phyloP scores from a whole-genome alignment of 2,797 vertebrate genomes.

The Synaphobranchus kaupii region DNA sequence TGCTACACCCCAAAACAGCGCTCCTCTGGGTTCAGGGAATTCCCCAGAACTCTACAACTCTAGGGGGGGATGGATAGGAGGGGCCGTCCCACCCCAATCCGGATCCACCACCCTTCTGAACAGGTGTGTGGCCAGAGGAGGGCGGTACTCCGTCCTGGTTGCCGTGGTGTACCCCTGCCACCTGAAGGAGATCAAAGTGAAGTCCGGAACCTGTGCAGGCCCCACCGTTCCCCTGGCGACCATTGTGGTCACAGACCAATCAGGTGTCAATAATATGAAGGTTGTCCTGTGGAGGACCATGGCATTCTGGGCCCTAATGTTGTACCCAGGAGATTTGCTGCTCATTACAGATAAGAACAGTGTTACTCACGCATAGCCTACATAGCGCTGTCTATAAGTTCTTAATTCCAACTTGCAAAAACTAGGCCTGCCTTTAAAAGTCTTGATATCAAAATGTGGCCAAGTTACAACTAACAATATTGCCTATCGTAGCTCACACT shows the following conservation, averaged over 20 bases:
- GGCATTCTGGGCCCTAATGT: slow-evolving; percentile 86
- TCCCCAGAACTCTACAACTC: slow-evolving; percentile 40
- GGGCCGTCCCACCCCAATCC: slow-evolving; percentile 29
- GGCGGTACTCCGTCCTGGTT: slow-evolving; percentile 79
- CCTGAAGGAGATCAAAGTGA: slow-evolving; percentile 86
- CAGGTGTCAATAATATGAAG: slow-evolving; percentile 76
- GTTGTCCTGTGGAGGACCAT: slow-evolving; percentile 84
- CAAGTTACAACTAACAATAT: too few species aligned
- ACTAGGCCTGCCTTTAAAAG: too few species aligned
- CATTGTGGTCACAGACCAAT: slow-evolving; percentile 84
- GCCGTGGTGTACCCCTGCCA: slow-evolving; percentile 82
- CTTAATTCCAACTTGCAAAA: too few species aligned
- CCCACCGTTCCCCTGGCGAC: slow-evolving; percentile 82
- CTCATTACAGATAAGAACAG: slow-evolving; percentile 77
- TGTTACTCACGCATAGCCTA: too few species aligned
- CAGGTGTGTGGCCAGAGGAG: slow-evolving; percentile 65
- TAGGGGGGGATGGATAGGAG: background rate
- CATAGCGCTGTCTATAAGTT: too few species aligned
- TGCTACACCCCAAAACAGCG: too few species aligned
- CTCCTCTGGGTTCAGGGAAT: too few species aligned
- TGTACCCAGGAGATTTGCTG: slow-evolving; percentile 83
- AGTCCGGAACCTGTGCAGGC: slow-evolving; percentile 72
- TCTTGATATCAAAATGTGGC: too few species aligned
- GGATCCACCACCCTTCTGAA: slow-evolving; percentile 67
- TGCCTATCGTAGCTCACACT: too few species aligned